Evolutionary conservation across 2,888 invertebrate species (phyloP).

Genomic region (Epistrophe eligans): DNA sequence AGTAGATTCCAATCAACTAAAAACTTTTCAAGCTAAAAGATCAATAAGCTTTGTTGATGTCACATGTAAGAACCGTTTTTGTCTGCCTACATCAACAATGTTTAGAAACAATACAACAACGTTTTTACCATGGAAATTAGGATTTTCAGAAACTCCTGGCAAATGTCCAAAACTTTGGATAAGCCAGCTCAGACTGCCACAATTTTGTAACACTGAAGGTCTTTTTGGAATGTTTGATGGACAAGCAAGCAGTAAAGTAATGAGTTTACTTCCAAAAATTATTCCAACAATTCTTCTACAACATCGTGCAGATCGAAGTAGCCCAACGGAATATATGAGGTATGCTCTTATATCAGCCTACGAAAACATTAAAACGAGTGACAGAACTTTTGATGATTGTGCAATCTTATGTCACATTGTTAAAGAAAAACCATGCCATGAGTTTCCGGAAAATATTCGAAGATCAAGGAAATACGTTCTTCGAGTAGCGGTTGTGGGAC

Average conservation of each 20-base stretch:
- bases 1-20: constrained; percentile 93
- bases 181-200: constrained; percentile 90
- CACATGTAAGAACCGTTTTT: constrained; percentile 90
- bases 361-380: constrained; percentile 89
- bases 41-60: constrained; percentile 94
- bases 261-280: constrained; percentile 89
- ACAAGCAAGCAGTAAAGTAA: constrained; percentile 89
- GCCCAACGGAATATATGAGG: constrained; percentile 92
- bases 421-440: constrained; percentile 85
- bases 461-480: constrained; percentile 87
- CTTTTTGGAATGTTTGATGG: constrained; percentile 94
- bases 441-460: constrained; percentile 85
- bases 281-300: constrained; percentile 92
- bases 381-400: constrained; percentile 89
- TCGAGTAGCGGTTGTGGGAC: constrained; percentile 90
- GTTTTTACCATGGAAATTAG: constrained; percentile 91
- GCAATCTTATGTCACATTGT: constrained; percentile 90
- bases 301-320: constrained; percentile 92
- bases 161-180: constrained; percentile 89
- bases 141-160: constrained; percentile 94
- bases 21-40: constrained; percentile 90
- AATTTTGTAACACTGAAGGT: constrained; percentile 90
- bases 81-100: constrained; percentile 86
- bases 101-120: constrained; percentile 86
- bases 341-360: constrained; percentile 93